Percentiles rank a stretch among this genome's conserved stretches.
These are phyloP conservation scores for Calliphora vicina DNA, from an alignment of 1,140 invertebrate species.

Conservation along the genomic window DNA sequence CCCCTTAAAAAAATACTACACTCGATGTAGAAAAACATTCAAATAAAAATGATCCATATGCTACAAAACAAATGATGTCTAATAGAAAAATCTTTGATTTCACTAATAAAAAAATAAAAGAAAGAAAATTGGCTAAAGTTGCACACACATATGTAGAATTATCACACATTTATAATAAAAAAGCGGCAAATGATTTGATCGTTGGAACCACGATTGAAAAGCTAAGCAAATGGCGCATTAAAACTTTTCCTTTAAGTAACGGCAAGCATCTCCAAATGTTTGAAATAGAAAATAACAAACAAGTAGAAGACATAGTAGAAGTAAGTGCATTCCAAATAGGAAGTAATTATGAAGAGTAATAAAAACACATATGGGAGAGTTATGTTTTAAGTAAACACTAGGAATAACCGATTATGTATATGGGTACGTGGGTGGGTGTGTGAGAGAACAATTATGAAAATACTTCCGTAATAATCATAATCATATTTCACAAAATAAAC, in stretches of 20 bases:
- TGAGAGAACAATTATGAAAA: not conserved
- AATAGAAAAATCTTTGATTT: conserved; percentile 6
- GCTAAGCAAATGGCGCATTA: not conserved
- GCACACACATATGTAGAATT: not conserved
- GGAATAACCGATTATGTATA: not conserved
- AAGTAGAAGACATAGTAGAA: not conserved
- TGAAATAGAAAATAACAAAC: not conserved
- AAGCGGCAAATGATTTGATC: not conserved
- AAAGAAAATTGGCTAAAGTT: not conserved
- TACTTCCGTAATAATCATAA: conserved; percentile 25
- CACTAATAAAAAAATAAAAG: not conserved
- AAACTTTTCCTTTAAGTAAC: not conserved
- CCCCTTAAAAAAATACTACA: conserved; percentile 17
- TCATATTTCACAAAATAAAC: conserved; percentile 31
- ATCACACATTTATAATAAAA: not conserved
- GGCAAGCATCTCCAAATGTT: not conserved
- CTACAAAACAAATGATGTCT: not conserved
- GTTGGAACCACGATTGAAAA: conserved; percentile 12
- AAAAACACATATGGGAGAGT: not conserved
- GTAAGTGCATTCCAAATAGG: not conserved
- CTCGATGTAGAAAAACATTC: not conserved
- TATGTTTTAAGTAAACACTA: not conserved
- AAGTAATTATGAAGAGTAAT: not conserved
- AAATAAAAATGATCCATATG: not conserved
- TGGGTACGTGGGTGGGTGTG: not conserved